Percentiles rank a stretch among this genome's conserved stretches.
Evolutionary conservation across 2,113 vertebrate species (phyloP).

Genomic region (Callipepla squamata): DNA sequence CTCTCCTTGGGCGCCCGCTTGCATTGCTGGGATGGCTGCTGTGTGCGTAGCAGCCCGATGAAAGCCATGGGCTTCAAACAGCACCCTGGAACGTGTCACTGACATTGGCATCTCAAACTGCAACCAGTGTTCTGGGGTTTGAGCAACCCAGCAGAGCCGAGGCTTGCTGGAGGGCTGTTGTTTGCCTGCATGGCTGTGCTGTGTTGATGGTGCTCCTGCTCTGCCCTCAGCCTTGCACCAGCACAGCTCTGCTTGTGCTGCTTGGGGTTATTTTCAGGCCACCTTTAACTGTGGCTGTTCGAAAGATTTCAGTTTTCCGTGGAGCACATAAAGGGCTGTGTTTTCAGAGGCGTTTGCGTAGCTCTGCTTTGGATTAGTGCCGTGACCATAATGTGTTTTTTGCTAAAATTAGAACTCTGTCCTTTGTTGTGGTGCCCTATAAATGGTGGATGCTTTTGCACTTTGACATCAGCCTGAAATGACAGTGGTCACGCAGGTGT

Average conservation of each 20-base stretch:
- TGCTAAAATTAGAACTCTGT: accelerated
- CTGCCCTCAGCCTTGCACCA: accelerated
- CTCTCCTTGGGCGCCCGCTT: not conserved
- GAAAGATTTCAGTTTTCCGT: not conserved
- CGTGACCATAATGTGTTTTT: not conserved
- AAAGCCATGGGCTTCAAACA: not conserved
- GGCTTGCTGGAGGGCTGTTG: not conserved
- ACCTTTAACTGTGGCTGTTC: not conserved
- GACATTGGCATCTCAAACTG: not conserved
- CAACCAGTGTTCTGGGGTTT: not conserved
- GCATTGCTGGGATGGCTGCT: not conserved
- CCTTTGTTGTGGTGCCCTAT: not conserved
- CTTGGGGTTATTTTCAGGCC: accelerated
- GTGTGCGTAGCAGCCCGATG: not conserved
- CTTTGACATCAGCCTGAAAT: not conserved
- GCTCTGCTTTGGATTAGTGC: not conserved
- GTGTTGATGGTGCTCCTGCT: accelerated
- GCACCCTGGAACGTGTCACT: not conserved
- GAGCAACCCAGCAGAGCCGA: accelerated
- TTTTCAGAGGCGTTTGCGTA: not conserved
- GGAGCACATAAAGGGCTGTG: not conserved
- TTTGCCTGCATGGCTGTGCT: accelerated
- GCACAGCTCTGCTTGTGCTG: not conserved
- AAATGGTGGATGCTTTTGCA: not conserved
- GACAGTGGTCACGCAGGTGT: accelerated